Evolutionary conservation across 2,888 invertebrate species (phyloP), one percentile per base, ranked within the genome.

Genomic region (Drosophila eohydei): DNA sequence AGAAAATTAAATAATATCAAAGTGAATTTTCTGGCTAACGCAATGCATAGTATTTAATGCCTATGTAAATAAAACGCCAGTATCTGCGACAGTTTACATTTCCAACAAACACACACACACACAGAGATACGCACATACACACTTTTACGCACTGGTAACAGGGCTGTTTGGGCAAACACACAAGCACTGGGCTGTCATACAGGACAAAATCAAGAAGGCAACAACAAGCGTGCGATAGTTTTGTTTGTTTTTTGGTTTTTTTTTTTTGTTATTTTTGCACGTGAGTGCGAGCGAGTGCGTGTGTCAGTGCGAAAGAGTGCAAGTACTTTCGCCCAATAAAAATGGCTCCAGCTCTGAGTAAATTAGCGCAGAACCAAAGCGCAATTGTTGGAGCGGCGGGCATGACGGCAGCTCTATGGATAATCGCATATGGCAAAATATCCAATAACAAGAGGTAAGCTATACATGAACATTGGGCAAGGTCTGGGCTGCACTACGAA

Each of bases 271-370:
- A 3, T 6, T 32, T 38, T 43, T 30, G 11, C 56, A 63, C 58
- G 69, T 60, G 64, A 68, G 75, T 62, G 64, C 57, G 38, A 26
- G 59, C 46, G 44, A 58, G 61, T 60, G 56, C 32, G 43, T 43
- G 59, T 43, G 50, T 36, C 46, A 28, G 44, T 51, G 50, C 34
- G 54, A 55, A 55, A 68, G 66, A 54, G 54, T 64, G 48, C 38
- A 38, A 58, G 14, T 14, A 73, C 54, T 73, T 73, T 71, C 41
- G 68, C 43, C 34, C 38, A 30, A 14, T 74, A 75, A 90, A 87
- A 75, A 96, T 96, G 96, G 96, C 96, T 83, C 96, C 96, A 82
- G 94, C 94, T 91, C 94, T 96, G 78, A 97, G 97, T 93, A 97
- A 96, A 94, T 93, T 96, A 89, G 94, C 95, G 77, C 95, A 95